Percentiles rank a stretch among this genome's conserved stretches.
phyloP scores from a whole-genome alignment of 92 coral and sea anemone species.

The Phenganax marumi region DNA sequence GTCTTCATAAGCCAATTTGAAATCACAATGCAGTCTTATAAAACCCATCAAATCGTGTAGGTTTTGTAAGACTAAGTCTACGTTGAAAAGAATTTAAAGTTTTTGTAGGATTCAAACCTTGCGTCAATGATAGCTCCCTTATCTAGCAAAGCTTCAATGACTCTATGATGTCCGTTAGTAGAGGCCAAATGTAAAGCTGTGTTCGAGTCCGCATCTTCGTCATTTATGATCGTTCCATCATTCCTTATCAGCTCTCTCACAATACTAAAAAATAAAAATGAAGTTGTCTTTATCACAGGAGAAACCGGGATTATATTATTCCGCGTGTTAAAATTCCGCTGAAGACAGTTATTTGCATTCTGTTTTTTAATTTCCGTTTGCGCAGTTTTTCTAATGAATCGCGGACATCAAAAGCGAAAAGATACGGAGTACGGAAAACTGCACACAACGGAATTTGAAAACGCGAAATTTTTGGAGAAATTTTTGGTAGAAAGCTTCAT shows the following conservation, averaged over 20 bases:
- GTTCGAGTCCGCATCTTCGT: slow-evolving; percentile 92
- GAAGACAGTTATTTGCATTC: too few species aligned
- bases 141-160: slow-evolving; percentile 69
- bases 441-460: neutral
- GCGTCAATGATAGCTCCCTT: slow-evolving; percentile 95
- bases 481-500: neutral
- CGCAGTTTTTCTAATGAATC: too few species aligned
- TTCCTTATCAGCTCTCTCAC: slow-evolving; percentile 66
- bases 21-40: neutral
- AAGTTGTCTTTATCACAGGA: too few species aligned
- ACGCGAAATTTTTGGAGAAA: neutral
- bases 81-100: neutral
- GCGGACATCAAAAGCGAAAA: too few species aligned
- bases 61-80: neutral
- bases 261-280: slow-evolving; percentile 62
- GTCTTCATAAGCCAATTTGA: neutral
- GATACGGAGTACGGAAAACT: neutral
- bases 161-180: slow-evolving; percentile 76
- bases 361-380: too few species aligned
- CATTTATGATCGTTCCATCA: slow-evolving; percentile 85
- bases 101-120: slow-evolving; percentile 56
- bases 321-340: too few species aligned
- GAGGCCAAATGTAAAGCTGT: slow-evolving; percentile 89
- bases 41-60: too few species aligned
- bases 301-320: too few species aligned